A percentile compares a stretch with the other conserved stretches of the same genome.
phyloP scores from a whole-genome alignment of 2,113 vertebrate genomes.

The Petrocephalus microphthalmus region DNA sequence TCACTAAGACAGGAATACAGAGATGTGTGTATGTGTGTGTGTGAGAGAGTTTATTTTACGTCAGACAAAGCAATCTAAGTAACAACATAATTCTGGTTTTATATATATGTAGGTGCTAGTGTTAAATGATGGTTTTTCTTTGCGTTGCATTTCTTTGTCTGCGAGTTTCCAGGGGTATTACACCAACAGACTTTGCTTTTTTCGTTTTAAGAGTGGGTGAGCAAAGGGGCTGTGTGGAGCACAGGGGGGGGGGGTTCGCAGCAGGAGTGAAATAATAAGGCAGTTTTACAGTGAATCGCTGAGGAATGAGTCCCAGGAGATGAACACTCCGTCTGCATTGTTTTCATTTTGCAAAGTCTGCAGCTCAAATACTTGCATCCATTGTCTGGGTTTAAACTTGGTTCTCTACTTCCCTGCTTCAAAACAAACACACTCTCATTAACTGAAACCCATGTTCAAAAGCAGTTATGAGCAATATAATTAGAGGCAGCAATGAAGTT shows the following conservation, averaged over 20 bases:
- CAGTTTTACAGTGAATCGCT: not conserved
- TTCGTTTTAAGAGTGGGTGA: not conserved
- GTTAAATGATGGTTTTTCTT: not conserved
- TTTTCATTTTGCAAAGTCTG: constrained; percentile 53
- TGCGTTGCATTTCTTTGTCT: not conserved
- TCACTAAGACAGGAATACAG: no score
- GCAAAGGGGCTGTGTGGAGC: not conserved
- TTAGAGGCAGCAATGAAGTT: constrained; percentile 72
- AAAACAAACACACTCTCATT: constrained; percentile 69
- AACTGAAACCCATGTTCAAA: constrained; percentile 45
- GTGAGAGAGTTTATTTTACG: not conserved
- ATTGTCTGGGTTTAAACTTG: constrained; percentile 37
- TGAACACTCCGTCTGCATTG: constrained; percentile 39
- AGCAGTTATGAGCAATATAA: constrained; percentile 49
- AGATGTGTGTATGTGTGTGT: not conserved
- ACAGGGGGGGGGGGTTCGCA: not conserved
- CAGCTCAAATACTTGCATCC: constrained; percentile 51
- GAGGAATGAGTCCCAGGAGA: constrained; percentile 48
- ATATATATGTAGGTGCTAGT: not conserved
- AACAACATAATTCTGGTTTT: not conserved
- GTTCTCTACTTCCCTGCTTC: constrained; percentile 50
- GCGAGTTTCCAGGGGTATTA: not conserved
- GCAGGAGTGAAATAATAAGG: constrained; percentile 21
- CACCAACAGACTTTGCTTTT: not conserved
- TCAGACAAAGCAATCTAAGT: not conserved